These are phyloP conservation scores for Catalaphyllia jardinei DNA, from an alignment of 64 coral and sea anemone genomes.

Conservation along the genomic window DNA sequence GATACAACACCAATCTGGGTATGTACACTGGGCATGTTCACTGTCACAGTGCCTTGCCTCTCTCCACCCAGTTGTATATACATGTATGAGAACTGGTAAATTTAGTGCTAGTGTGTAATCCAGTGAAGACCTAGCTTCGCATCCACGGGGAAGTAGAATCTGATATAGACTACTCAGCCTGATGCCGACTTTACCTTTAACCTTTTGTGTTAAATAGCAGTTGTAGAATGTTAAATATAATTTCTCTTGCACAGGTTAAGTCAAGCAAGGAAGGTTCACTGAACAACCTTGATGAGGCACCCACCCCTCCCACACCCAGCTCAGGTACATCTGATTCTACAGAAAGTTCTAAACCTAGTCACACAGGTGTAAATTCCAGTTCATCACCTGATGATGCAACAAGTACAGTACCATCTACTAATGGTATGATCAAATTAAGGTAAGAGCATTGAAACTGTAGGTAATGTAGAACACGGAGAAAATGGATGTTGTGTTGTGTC, in stretches of 20 bases:
- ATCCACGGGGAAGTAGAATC: background rate
- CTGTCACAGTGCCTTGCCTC: background rate
- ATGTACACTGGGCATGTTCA: constrained; percentile 3
- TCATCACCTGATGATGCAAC: constrained; percentile 40
- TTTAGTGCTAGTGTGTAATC: no score
- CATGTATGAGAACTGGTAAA: no score
- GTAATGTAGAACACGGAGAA: no score
- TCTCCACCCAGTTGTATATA: no score
- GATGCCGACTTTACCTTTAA: background rate
- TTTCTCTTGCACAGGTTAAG: constrained; percentile 50
- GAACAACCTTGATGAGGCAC: constrained; percentile 70
- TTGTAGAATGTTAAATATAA: background rate
- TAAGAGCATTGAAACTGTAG: background rate
- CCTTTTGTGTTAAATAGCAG: no score
- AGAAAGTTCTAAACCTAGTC: constrained; percentile 81
- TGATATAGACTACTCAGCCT: background rate
- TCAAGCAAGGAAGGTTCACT: constrained; percentile 89
- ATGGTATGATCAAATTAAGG: constrained; percentile 49
- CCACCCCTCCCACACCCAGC: constrained; percentile 88
- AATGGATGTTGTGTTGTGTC: no score
- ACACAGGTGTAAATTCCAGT: constrained; percentile 37
- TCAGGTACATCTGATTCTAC: constrained; percentile 86
- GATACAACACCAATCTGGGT: constrained; percentile 98
- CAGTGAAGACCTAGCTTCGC: no score
- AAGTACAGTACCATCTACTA: constrained; percentile 35